A percentile compares a stretch with the other conserved stretches of the same genome.
These are phyloP conservation scores for Marmota flaviventris DNA, from an alignment of 2,113 vertebrate species.

Conservation along the genomic window DNA sequence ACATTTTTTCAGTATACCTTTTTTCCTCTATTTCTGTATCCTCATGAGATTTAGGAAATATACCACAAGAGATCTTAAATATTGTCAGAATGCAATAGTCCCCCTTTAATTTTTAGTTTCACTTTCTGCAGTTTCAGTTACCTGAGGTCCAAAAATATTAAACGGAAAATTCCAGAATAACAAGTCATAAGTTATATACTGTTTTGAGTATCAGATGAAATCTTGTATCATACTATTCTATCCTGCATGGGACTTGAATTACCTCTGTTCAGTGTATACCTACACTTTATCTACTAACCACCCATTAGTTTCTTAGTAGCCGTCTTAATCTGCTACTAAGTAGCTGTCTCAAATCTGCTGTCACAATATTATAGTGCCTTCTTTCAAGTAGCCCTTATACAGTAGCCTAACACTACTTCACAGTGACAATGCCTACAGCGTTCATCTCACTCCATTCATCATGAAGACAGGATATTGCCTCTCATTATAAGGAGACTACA, in stretches of 20 bases:
- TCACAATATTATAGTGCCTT: not conserved
- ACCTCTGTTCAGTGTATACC: no score
- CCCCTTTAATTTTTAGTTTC: not conserved
- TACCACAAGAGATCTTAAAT: not conserved
- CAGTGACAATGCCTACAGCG: not conserved
- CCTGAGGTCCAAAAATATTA: not conserved
- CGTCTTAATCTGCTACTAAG: not conserved
- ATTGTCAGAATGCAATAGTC: not conserved
- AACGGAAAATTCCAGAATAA: not conserved
- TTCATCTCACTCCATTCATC: not conserved
- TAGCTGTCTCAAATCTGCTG: not conserved
- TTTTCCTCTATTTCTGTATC: not conserved
- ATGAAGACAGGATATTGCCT: not conserved
- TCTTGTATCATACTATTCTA: not conserved
- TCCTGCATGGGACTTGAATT: not conserved
- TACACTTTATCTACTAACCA: not conserved
- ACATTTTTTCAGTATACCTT: not conserved
- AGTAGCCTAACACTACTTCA: not conserved
- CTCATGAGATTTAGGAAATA: conserved; percentile 36
- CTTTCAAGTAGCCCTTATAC: not conserved
- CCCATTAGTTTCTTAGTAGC: not conserved
- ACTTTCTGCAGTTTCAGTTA: not conserved
- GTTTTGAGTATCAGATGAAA: not conserved
- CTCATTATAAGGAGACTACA: not conserved
- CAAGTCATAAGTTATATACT: not conserved